phyloP scores from a whole-genome alignment of 2,888 invertebrate genomes.

The Lepetodrilus schrolli region DNA sequence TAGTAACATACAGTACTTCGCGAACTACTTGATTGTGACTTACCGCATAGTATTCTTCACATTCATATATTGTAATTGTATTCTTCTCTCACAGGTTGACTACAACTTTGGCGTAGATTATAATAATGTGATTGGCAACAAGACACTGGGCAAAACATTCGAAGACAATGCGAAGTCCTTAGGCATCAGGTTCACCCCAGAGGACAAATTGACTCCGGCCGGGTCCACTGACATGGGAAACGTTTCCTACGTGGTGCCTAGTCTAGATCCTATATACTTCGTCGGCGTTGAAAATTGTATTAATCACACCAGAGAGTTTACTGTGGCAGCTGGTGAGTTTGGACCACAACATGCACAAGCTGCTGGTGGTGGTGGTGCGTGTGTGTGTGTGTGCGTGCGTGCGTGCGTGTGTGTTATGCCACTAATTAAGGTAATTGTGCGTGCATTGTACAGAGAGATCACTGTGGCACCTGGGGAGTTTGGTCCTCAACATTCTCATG shows the following conservation, averaged over 20 bases:
- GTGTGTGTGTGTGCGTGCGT: no score
- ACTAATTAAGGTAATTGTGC: no score
- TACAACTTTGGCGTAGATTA: slow-evolving; percentile 57
- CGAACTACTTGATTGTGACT: no score
- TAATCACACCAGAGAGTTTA: slow-evolving; percentile 66
- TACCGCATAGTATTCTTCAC: no score
- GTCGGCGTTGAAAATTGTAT: slow-evolving; percentile 61
- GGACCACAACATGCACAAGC: neutral
- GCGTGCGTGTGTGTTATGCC: no score
- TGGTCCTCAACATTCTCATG: no score
- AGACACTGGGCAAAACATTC: slow-evolving; percentile 60
- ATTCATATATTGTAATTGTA: neutral
- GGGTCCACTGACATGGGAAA: slow-evolving; percentile 73
- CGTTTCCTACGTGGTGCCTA: slow-evolving; percentile 70
- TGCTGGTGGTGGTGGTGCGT: no score
- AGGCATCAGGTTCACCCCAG: slow-evolving; percentile 56
- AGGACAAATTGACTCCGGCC: slow-evolving; percentile 28
- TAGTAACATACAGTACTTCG: no score
- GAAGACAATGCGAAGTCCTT: slow-evolving; percentile 58
- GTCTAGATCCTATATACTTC: slow-evolving; percentile 67
- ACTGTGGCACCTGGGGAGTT: no score
- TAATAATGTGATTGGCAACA: slow-evolving; percentile 65
- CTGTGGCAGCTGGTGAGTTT: slow-evolving; percentile 58
- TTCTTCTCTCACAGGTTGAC: slow-evolving; percentile 52
- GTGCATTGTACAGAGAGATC: no score